Evolutionary conservation across 2,797 vertebrate species (phyloP), one percentile per base, ranked within the genome.

Genomic region (Hippoglossus hippoglossus): DNA sequence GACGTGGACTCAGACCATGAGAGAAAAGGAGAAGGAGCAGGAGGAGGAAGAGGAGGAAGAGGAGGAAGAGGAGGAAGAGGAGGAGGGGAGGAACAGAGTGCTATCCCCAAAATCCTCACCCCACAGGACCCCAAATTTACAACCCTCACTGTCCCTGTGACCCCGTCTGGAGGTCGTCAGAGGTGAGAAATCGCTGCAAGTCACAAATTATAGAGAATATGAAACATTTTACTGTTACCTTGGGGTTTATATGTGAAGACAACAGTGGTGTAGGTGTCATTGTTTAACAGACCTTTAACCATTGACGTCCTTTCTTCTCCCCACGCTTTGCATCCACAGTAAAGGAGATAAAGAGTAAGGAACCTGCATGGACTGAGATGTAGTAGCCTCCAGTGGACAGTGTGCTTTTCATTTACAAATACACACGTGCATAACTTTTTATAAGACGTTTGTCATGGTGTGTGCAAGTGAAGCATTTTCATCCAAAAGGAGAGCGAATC

Each of bases 141-240:
- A 82, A 96, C 88, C 34, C 96, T 98, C 34, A 77, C 73, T 0
- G 96, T 98, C 71, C 97, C 96, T 0, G 75, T 93, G 9, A 49
- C 58, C 0, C 88, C 90, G 0, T 66, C 83, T 1, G 83, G 89
- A 13, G 83, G 88, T 41, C 93, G 93, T 75, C 89, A 92, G 70
- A 98, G 97, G 98, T 99, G 91, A 88, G 90, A 39, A n/a, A 54
- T 39, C 9, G 1, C 18, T 5, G 36, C 36, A 12, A 39, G 36
- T 39, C 36, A 39, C 36, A 39, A 39, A 39, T 39, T 39, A 12
- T 39, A 39, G 10, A 31, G 11, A 18, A 19, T 28, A 26, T 28
- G 0, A 7, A 47, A 15, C 18, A 5, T 46, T 19, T 46, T 6
- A 6, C 13, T 16, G 28, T 31, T 16, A 19, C 44, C 6, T 16